Percentiles rank a stretch among this genome's conserved stretches.
Evolutionary conservation across 2,888 invertebrate genomes (phyloP).

Genomic region (Branchipolynoe longqiensis): DNA sequence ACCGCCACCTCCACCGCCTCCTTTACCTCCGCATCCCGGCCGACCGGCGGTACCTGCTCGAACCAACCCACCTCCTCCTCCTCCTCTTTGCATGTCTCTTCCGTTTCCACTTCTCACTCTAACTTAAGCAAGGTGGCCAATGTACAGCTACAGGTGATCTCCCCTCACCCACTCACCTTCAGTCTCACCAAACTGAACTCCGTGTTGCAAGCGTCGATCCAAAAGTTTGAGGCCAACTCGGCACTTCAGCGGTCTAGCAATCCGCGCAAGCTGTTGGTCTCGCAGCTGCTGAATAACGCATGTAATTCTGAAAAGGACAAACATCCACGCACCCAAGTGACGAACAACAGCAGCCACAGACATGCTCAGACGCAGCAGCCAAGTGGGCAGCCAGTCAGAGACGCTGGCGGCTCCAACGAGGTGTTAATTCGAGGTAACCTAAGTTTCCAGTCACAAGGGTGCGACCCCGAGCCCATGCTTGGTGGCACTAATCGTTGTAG

Average conservation of each 20-base stretch:
- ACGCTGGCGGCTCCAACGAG: background rate
- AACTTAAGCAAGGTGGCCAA: background rate
- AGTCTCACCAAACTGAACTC: slow-evolving; percentile 36
- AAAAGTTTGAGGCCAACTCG: slow-evolving; percentile 40
- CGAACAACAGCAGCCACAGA: background rate
- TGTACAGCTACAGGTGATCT: background rate
- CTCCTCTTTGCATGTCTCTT: too few relatives aligned
- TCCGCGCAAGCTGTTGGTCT: slow-evolving; percentile 30
- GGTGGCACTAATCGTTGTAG: background rate
- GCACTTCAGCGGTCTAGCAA: slow-evolving; percentile 22
- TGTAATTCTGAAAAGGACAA: background rate
- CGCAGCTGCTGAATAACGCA: slow-evolving; percentile 36
- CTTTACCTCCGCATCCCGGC: slow-evolving; percentile 17
- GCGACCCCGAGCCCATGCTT: background rate
- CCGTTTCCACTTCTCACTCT: slow-evolving; percentile 6
- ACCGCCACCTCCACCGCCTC: slow-evolving; percentile 18
- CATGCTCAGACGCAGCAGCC: too few relatives aligned
- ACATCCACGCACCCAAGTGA: background rate
- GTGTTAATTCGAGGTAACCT: slow-evolving; percentile 35
- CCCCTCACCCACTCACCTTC: slow-evolving; percentile 28
- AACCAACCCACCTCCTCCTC: background rate
- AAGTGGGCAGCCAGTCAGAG: background rate
- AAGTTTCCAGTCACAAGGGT: slow-evolving; percentile 5
- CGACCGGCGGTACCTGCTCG: slow-evolving; percentile 26
- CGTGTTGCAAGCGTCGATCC: slow-evolving; percentile 43